These are phyloP conservation scores for Cydia amplana DNA, from an alignment of 1,140 invertebrate genomes.

Conservation along the genomic window DNA sequence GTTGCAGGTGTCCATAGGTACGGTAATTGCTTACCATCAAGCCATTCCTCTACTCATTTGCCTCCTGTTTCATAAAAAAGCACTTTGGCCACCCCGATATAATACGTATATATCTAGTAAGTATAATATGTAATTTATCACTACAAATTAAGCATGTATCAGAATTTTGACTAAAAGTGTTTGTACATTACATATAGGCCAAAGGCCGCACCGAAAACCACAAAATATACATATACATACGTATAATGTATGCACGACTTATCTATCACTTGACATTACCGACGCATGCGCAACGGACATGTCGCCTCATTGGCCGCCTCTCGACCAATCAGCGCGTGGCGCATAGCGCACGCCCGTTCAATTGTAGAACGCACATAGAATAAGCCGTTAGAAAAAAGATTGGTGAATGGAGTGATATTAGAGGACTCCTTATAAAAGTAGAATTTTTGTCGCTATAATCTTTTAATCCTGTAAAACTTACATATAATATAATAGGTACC, in stretches of 20 bases:
- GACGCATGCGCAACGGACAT: slow-evolving; percentile 41
- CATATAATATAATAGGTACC: too few relatives aligned
- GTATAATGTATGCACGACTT: background rate
- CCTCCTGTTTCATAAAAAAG: background rate
- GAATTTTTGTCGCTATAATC: background rate
- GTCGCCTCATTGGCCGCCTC: slow-evolving; percentile 41
- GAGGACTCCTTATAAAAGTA: background rate
- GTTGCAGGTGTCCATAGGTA: background rate
- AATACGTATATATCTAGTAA: too few relatives aligned
- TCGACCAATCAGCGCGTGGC: slow-evolving; percentile 44
- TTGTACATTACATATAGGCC: too few relatives aligned
- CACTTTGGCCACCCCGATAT: too few relatives aligned
- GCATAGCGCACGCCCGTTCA: slow-evolving; percentile 54
- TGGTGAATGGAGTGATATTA: background rate
- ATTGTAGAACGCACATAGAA: slow-evolving; percentile 48
- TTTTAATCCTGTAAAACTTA: too few relatives aligned
- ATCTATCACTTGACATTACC: slow-evolving; percentile 46
- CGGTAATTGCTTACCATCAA: background rate
- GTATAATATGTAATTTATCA: too few relatives aligned
- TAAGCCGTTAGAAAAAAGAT: slow-evolving; percentile 29
- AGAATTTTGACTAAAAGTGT: background rate
- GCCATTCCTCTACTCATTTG: background rate
- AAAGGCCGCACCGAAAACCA: background rate
- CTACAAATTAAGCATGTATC: too few relatives aligned
- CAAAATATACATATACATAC: background rate